Evolutionary conservation across 1,140 invertebrate species (phyloP), one percentile per base, ranked within the genome.

Genomic region (Hestina assimilis): DNA sequence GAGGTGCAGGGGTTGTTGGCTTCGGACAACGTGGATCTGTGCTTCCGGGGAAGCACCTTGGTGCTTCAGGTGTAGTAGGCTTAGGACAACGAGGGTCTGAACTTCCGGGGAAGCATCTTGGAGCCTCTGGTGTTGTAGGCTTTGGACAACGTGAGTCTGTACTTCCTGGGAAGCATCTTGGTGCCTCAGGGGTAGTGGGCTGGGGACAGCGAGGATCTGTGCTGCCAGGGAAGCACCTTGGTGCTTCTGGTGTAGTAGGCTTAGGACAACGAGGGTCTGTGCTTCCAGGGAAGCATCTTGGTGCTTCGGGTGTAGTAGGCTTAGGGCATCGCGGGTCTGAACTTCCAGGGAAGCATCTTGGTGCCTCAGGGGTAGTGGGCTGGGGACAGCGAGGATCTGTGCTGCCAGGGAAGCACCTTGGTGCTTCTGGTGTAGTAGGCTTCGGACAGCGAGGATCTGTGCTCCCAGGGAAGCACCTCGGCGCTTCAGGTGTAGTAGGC

Each of bases 261-360:
- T 28, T 15, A 1, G 51, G 51, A 19, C 58, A 60, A 21, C 35
- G 61, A 0, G 62, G 54, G 23, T 42, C 11, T 57, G 48, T 69
- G 24, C 73, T 78, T 20, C 90, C 89, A 4, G 88, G 89, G 50
- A 74, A 86, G 57, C 89, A 90, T 1, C 56, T 61, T 5, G 72
- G 74, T 58, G 75, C 52, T 50, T 47, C 51, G 0, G 67, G 55
- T 21, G 72, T 75, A 11, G 74, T 66, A 24, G 70, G 45, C 52
- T 67, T 69, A 15, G 79, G 79, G 69, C 87, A 87, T 23, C 83
- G 46, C n/a, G 83, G 74, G 69, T 89, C 88, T 0, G 59, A 74
- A 23, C 80, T 82, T 11, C 89, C 89, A 3, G 87, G 84, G 43
- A 69, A 84, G 52, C 87, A 89, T 4, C 60, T 53, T 3, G 63